Conservation (phyloP, 2,888 invertebrate species). For the Ormyrus labotus region DNA sequence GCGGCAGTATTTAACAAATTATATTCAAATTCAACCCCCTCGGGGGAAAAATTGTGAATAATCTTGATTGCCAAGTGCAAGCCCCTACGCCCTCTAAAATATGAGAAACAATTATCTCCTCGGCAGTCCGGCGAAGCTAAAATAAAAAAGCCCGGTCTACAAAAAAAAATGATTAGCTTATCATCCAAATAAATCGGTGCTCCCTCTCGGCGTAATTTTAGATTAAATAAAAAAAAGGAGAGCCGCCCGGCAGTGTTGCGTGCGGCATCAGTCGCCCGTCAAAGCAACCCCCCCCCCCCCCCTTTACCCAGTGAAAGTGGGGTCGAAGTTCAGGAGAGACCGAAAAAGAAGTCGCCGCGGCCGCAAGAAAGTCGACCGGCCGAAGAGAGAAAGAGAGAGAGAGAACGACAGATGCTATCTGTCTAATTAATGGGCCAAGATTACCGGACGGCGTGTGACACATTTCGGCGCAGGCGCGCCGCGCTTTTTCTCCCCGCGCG, state of each 20-base stretch:
- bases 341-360: neutral
- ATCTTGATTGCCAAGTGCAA: too few species aligned
- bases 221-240: slow-evolving; percentile 5
- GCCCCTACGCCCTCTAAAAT: too few species aligned
- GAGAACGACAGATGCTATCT: slow-evolving; percentile 33
- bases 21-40: too few species aligned
- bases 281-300: too few species aligned
- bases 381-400: neutral
- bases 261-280: too few species aligned
- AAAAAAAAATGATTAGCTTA: slow-evolving; percentile 2
- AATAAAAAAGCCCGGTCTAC: neutral
- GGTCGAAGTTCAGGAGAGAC: neutral
- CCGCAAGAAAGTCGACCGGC: neutral
- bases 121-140: too few species aligned
- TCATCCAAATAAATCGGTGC: neutral
- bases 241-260: neutral
- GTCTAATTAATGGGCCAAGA: slow-evolving; percentile 48
- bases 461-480: slow-evolving; percentile 1
- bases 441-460: slow-evolving; percentile 10
- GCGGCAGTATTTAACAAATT: too few species aligned
- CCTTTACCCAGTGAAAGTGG: neutral
- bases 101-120: too few species aligned
- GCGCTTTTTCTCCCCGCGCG: neutral
- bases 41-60: too few species aligned
- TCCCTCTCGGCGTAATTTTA: slow-evolving; percentile 8